These are phyloP conservation scores for Zosterops pallidus DNA, from an alignment of 2,113 vertebrate genomes.

Conservation along the genomic window DNA sequence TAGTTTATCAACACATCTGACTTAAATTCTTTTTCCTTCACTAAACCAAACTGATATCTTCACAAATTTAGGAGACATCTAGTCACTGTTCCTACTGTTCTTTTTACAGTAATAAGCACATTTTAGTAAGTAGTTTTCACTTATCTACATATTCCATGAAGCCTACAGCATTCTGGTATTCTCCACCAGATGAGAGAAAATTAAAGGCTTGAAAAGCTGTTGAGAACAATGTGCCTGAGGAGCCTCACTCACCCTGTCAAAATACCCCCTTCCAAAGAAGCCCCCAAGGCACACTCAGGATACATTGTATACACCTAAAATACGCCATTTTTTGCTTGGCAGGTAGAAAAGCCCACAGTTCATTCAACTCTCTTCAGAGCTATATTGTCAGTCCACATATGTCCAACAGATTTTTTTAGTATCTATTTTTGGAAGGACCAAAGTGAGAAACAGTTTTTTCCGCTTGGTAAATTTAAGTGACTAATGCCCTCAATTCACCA, in stretches of 20 bases:
- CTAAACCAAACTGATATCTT: background rate
- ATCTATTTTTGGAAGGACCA: constrained; percentile 51
- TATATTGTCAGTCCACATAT: constrained; percentile 20
- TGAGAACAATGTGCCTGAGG: background rate
- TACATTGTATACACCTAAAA: background rate
- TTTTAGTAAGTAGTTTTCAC: background rate
- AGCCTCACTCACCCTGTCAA: background rate
- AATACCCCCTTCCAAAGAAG: background rate
- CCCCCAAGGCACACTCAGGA: accelerated
- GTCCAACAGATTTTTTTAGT: constrained; percentile 55
- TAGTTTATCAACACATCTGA: background rate
- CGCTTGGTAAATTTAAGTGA: constrained; percentile 17
- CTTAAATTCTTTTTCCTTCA: background rate
- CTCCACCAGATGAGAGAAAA: background rate
- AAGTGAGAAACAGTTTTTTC: constrained; percentile 52
- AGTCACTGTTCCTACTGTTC: background rate
- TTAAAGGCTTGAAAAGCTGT: background rate
- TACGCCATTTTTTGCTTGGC: background rate
- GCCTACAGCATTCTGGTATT: background rate
- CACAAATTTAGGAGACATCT: background rate
- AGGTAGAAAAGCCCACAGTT: constrained; percentile 29
- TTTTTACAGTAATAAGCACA: background rate
- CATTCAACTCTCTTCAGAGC: background rate
- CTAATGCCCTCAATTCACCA: constrained; percentile 10
- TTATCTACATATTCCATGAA: background rate